Percentiles rank a stretch among this genome's conserved stretches.
Conservation (phyloP, 2,888 invertebrate genomes). For the Heliconius hortense region DNA sequence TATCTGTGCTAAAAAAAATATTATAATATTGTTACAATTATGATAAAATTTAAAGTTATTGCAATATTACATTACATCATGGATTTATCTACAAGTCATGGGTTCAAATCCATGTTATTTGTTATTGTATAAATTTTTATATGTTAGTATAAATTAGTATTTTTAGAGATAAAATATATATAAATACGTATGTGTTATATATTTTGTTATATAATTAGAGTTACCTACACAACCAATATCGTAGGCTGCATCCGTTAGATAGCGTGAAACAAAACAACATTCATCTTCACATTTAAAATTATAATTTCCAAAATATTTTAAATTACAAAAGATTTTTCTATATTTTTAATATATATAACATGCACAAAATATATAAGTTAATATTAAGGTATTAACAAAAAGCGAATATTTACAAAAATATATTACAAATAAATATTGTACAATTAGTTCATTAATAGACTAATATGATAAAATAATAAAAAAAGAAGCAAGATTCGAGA, state of each 20-base stretch:
- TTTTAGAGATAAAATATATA: neutral
- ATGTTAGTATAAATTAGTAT: neutral
- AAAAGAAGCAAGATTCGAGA: neutral
- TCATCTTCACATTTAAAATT: neutral
- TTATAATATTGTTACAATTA: no score
- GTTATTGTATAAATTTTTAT: neutral
- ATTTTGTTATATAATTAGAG: constrained; percentile 30
- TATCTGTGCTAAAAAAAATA: neutral
- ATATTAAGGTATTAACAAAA: neutral
- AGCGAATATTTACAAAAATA: no score
- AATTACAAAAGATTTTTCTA: no score
- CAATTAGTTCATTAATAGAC: neutral
- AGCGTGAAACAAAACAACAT: constrained; percentile 64
- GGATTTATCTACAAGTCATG: neutral
- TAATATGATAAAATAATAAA: neutral
- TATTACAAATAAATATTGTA: no score
- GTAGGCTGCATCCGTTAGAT: constrained; percentile 61
- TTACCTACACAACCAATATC: constrained; percentile 74
- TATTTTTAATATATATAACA: constrained; percentile 2
- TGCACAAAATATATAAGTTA: constrained; percentile 2
- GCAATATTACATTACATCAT: no score
- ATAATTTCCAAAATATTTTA: neutral
- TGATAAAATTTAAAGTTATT: no score
- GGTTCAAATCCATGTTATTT: neutral
- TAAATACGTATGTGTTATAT: neutral